Evolutionary conservation across 2,797 vertebrate species (phyloP).

Genomic region (Gymnoscopelus braueri): DNA sequence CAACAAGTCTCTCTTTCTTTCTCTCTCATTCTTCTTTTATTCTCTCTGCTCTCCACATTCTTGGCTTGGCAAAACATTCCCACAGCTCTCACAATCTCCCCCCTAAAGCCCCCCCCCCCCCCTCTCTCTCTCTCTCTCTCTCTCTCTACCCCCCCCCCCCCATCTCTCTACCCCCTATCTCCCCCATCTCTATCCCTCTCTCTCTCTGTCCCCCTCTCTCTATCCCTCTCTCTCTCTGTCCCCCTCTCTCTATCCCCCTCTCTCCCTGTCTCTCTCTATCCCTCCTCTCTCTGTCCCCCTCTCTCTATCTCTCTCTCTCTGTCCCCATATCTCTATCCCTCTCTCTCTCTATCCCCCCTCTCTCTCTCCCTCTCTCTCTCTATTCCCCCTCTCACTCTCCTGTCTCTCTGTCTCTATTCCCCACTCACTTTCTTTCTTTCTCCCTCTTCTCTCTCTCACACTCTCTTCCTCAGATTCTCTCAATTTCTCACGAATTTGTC

Average conservation of each 20-base stretch:
- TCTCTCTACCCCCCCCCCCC: background rate
- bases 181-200: constrained; percentile 12
- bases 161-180: background rate
- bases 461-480: no score
- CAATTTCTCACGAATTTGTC: no score
- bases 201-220: no score
- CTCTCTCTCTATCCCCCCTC: constrained; percentile 32
- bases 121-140: background rate
- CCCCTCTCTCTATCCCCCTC: constrained; percentile 27
- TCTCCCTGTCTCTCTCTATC: constrained; percentile 28
- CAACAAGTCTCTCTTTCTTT: constrained; percentile 80
- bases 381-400: constrained; percentile 11
- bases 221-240: constrained; percentile 32
- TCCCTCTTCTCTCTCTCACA: no score
- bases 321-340: constrained; percentile 31
- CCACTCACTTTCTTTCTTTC: no score
- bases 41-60: constrained; percentile 76
- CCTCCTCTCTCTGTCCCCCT: constrained; percentile 27
- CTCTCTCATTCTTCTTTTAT: constrained; percentile 72
- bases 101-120: background rate
- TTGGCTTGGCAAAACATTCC: constrained; percentile 79
- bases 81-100: constrained; percentile 77
- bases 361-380: constrained; percentile 8
- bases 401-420: no score
- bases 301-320: constrained; percentile 16